Evolutionary conservation across 2,888 invertebrate species (phyloP).

Genomic region (Pristionchus entomophagus): DNA sequence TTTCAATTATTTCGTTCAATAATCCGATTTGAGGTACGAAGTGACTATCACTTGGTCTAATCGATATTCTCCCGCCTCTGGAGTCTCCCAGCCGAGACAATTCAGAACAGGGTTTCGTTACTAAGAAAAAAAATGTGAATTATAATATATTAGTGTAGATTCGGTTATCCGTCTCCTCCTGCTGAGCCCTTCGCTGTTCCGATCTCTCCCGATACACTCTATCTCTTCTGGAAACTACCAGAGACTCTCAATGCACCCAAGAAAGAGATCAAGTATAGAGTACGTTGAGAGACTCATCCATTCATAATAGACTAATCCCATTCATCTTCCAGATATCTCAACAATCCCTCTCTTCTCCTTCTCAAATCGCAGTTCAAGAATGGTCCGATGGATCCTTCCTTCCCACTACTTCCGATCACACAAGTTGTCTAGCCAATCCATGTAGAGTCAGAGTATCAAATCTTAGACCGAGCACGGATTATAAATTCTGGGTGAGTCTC

Average conservation of each 20-base stretch:
- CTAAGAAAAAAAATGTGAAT: neutral
- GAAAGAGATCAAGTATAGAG: slow-evolving; percentile 72
- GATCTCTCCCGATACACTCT: slow-evolving; percentile 73
- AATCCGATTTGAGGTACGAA: slow-evolving; percentile 60
- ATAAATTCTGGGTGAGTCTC: slow-evolving; percentile 73
- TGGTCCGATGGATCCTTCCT: slow-evolving; percentile 53
- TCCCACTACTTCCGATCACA: slow-evolving; percentile 61
- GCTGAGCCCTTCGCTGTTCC: slow-evolving; percentile 63
- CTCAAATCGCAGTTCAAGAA: slow-evolving; percentile 68
- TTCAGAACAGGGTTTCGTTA: slow-evolving; percentile 68
- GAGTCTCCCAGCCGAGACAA: slow-evolving; percentile 60
- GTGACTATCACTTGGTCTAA: slow-evolving; percentile 73
- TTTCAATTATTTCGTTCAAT: neutral
- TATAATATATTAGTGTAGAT: slow-evolving; percentile 44
- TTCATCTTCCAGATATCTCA: slow-evolving; percentile 57
- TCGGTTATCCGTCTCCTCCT: slow-evolving; percentile 65
- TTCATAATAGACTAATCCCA: neutral
- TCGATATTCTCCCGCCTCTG: slow-evolving; percentile 68
- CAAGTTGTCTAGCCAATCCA: slow-evolving; percentile 68
- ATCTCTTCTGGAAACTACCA: slow-evolving; percentile 71
- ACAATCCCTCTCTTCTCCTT: slow-evolving; percentile 62
- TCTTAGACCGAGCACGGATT: slow-evolving; percentile 71
- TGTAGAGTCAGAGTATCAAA: slow-evolving; percentile 73
- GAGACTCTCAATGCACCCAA: slow-evolving; percentile 72
- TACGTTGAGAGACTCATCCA: slow-evolving; percentile 35